Base-by-base conservation (phyloP, 2,888 invertebrate species). In the Melanotus villosus region DNA sequence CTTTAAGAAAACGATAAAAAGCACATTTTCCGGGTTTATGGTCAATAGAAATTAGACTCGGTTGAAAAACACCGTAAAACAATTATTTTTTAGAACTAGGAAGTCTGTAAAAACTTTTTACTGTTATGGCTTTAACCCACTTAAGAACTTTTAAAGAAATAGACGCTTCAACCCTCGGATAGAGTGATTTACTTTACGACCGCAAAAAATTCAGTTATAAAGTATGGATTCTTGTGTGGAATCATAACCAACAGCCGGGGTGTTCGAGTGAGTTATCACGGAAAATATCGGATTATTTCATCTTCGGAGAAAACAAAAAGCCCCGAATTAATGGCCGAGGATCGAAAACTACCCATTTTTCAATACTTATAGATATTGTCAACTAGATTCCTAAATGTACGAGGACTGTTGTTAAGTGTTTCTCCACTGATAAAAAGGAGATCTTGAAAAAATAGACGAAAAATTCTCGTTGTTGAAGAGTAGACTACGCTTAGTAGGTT, bases 61-160 rank as follows among this genome's bases (percentile, higher is more conserved):
- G 19, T 47, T 60, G 19, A 45, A 47, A 34, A 60, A 60, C 32
- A 47, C 45, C 32, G 59, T 47, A 45, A 60, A 60, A 60, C 59
- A 60, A 60, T 60, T 47, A 50, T 59, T 65, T 47, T 65, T 57
- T 56, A 58, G 50, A 60, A 60, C 47, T 59, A 58, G 58, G 45
- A 58, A 58, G 65, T 56, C 65, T 36, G 38, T 52, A 59, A 59
- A 65, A 65, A 62, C 47, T 65, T 65, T 58, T 65, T 65, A 65
- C 50, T 58, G 45, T 65, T 65, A 36, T 58, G 16, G 45, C 50
- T 50, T 58, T 65, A 65, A 65, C 65, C 58, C 38, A 56, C 56
- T 56, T 56, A 56, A 56, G 36, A 38, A 56, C 32, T 52, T 52
- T 52, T 56, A 56, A 23, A 47, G 45, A 47, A 58, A 60, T 60